Base-by-base conservation (phyloP, 2,888 invertebrate genomes). In the Rhamnusium bicolor region DNA sequence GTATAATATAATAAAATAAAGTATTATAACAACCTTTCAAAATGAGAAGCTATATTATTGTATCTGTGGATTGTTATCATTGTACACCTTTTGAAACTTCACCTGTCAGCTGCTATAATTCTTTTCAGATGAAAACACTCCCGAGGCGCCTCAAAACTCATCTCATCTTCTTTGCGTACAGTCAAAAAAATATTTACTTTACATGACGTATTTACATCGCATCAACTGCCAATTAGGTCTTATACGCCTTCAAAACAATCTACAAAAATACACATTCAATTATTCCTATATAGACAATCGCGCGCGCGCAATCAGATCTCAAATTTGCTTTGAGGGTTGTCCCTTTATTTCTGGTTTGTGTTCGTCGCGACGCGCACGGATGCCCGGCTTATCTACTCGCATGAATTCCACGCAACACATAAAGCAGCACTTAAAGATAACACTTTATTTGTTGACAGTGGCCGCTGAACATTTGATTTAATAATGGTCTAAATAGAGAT, bases 231-330 rank as follows among this genome's bases (percentile, higher is more conserved):
- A 40, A 40, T 40, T 40, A 40, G 40, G 1, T 5, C n/a, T 40
- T 40, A 40, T 40, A 40, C n/a, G 51, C 51, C 18, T 19, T 8
- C 51, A 51, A 18, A 51, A 19, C 19, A 51, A 51, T 51, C 51
- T 19, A 51, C 49, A 63, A 63, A 49, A 63, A 49, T 29, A 51
- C 51, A 63, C 63, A 51, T 63, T 51, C 63, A 63, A 63, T 63
- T 49, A 49, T 29, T 29, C 10, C 47, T 14, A 47, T 18, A 14
- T 21, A 46, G 19, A 47, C 7, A 19, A 14, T 14, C 51, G 65
- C 65, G 65, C 65, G 24, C 32, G 65, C 65, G 49, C 65, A 65
- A 12, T 21, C 32, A 10, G 2, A 8, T 53, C 53, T 19, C 19
- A 29, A 32, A 32, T 18, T 29, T 32, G 53, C 32, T 54, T 21